Base-by-base conservation (phyloP, 2,888 invertebrate species). In the Aradus depressus region DNA sequence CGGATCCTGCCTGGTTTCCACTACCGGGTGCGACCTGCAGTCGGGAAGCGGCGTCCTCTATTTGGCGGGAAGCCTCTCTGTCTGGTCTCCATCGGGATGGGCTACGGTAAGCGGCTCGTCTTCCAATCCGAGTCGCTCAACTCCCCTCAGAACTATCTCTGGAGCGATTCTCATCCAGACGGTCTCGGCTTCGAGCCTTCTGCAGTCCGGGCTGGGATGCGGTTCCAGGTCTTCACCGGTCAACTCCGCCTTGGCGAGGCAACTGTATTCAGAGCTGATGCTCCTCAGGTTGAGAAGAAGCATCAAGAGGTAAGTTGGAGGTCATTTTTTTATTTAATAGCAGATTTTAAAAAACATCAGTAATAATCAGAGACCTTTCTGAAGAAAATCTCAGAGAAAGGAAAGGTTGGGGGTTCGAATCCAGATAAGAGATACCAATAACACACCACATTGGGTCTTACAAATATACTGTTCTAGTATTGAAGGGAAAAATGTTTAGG, bases 141-240 rank as follows among this genome's bases (percentile, higher is more conserved):
- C 54, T 56, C 60, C 6, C 68, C 68, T 54, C 62, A 63, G 37
- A 81, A 81, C 66, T 81, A 77, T 65, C 79, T 85, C 67, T 84
- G 84, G 83, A 83, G 83, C 21, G 84, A 85, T 67, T 82, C 79
- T 34, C 78, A 80, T 60, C 77, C 81, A 3, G 80, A 81, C 61
- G 84, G 84, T 31, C 69, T 79, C 53, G 84, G 81, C 44, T 71
- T 81, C 64, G 80, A 81, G 64, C 72, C 79, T 2, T 72, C 79
- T 39, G 81, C 80, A 5, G 74, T 81, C 28, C 73, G 75, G 56
- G 76, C 75, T 31, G 79, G 78, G 26, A 79, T 80, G 78, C 75
- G 74, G 61, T 81, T 81, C 66, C 64, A 70, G 12, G 72, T 81
- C 50, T 69, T 73, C 55, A 76, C 78, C 61, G 76, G 75, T 59